These are phyloP conservation scores for Drosophila tripunctata DNA, from an alignment of 2,888 invertebrate genomes.

Conservation along the genomic window DNA sequence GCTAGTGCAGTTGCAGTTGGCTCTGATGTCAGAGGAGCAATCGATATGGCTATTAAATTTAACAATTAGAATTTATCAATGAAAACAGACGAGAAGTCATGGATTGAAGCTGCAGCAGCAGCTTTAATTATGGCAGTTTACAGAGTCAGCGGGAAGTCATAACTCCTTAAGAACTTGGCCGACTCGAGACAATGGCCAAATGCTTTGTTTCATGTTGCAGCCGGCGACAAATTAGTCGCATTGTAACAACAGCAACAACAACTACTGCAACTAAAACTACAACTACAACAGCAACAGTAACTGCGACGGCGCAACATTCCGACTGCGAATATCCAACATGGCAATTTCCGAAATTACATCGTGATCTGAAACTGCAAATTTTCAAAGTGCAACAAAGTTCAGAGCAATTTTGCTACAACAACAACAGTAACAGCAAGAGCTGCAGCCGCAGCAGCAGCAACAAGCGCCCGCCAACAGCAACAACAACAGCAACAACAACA, in stretches of 20 bases:
- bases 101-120: conserved; percentile 25
- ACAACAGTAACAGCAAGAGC: conserved; percentile 38
- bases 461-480: conserved; percentile 42
- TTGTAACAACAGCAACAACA: conserved; percentile 35
- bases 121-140: conserved; percentile 67
- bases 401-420: conserved; percentile 79
- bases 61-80: conserved; percentile 83
- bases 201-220: conserved; percentile 37
- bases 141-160: conserved; percentile 66
- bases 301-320: conserved; percentile 44
- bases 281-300: conserved; percentile 19
- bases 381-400: conserved; percentile 81
- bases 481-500: conserved; percentile 61
- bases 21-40: conserved; percentile 56
- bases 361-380: conserved; percentile 82
- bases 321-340: conserved; percentile 63
- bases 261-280: conserved; percentile 20
- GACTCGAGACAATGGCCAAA: conserved; percentile 15
- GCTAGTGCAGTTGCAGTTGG: conserved; percentile 35
- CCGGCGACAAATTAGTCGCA: conserved; percentile 74
- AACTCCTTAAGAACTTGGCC: conserved; percentile 43
- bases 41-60: conserved; percentile 83
- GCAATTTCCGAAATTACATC: conserved; percentile 83
- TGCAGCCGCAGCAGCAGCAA: conserved; percentile 30
- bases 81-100: conserved; percentile 29